Evolutionary conservation across 2,888 invertebrate species (phyloP).

Genomic region (Lasioglossum lativentre): DNA sequence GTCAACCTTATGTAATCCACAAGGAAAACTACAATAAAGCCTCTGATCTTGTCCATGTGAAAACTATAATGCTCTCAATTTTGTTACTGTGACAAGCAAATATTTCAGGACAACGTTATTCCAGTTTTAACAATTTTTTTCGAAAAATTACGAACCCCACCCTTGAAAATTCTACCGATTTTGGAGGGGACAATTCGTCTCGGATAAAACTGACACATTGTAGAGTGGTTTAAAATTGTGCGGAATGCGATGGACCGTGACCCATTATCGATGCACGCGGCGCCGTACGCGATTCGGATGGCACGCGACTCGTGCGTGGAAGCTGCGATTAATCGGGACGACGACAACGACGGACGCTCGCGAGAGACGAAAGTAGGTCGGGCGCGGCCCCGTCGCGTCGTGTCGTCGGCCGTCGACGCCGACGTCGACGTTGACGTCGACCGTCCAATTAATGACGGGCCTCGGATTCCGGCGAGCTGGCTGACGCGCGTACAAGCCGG

Average conservation of each 20-base stretch:
- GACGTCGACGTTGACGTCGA: slow-evolving; percentile 34
- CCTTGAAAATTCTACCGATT: not conserved
- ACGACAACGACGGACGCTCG: slow-evolving; percentile 17
- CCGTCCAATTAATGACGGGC: slow-evolving; percentile 65
- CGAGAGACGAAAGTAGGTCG: slow-evolving; percentile 46
- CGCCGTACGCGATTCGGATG: slow-evolving; percentile 16
- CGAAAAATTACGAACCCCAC: not conserved
- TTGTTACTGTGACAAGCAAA: not conserved
- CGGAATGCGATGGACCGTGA: not conserved
- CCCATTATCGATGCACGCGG: not conserved
- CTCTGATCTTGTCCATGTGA: not conserved
- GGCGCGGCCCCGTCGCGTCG: not conserved
- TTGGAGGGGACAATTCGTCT: not conserved
- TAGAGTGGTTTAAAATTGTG: not conserved
- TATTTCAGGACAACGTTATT: too few species aligned
- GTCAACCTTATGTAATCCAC: not conserved
- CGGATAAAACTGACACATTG: too few species aligned
- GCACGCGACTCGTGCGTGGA: slow-evolving; percentile 32
- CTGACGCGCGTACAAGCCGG: slow-evolving; percentile 8
- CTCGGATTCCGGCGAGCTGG: slow-evolving; percentile 56
- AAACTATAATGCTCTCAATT: not conserved
- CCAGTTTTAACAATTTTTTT: not conserved
- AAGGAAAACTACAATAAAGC: not conserved
- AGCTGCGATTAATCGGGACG: slow-evolving; percentile 27
- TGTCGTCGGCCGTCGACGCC: slow-evolving; percentile 19